Base-by-base conservation (phyloP, 2,113 vertebrate genomes). In the Crotalus helleri region DNA sequence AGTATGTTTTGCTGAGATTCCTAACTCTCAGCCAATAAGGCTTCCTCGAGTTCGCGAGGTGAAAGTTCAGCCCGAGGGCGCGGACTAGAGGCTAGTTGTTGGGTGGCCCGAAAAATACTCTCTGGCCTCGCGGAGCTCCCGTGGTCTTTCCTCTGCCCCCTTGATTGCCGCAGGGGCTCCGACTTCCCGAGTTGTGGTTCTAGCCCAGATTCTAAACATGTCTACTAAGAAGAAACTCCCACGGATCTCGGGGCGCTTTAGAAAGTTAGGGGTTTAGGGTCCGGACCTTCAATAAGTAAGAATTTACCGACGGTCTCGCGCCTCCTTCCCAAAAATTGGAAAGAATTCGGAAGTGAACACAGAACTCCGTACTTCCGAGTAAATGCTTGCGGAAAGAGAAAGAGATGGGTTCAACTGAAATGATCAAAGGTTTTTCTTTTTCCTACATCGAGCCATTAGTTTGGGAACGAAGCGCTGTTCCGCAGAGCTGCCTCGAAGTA, bases 61-160 rank as follows among this genome's bases (percentile, higher is more conserved):
- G 98, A 97, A 97, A 97, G 98, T 98, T 98, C 97, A 98, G 92
- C 90, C 94, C 88, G 85, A 29, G 97, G 98, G 94, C 97, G 95
- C 58, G 92, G 96, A 95, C 94, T 90, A 91, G 61, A 94, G 94
- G 94, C 95, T 95, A 96, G 95, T 94, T 96, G 96, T 97, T 97
- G 96, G 97, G 96, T 96, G 96, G 96, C 94, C 96, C 94, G 96
- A 97, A 97, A 97, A 96, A 95, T 96, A 95, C 95, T 97, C 96
- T 96, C 97, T 97, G 97, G 93, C 91, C 88, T 39, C 89, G 90
- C 64, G 94, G 95, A 88, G 89, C 93, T 95, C 97, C 95, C 96
- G 96, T 95, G 92, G 94, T 57, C 95, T 85, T 46, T 90, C 89
- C 93, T 91, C 29, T 93, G 69, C 90, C 92, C 93, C 92, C 81